Percentiles rank a stretch among this genome's conserved stretches.
Evolutionary conservation across 2,797 vertebrate species (phyloP).

Genomic region (Borostomias antarcticus): DNA sequence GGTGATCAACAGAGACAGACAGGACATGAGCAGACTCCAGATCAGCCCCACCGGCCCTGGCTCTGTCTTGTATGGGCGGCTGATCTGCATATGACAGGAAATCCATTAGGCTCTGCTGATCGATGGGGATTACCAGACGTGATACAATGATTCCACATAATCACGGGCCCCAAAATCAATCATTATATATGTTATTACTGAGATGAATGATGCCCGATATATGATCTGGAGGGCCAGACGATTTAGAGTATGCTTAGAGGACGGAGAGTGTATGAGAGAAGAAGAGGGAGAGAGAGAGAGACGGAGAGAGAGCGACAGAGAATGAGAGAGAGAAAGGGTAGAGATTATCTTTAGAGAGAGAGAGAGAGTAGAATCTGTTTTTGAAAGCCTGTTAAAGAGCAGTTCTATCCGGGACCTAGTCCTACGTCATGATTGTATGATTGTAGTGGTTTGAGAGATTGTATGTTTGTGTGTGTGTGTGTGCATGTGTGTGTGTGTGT

Average conservation of each 20-base stretch:
- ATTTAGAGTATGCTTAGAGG: not conserved
- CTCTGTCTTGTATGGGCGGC: constrained; percentile 31
- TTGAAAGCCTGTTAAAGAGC: not conserved
- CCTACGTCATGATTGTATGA: not conserved
- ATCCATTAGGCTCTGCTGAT: constrained; percentile 43
- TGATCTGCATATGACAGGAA: constrained; percentile 46
- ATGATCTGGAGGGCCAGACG: constrained; percentile 27
- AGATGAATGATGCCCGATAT: constrained; percentile 16
- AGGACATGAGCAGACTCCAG: constrained; percentile 39
- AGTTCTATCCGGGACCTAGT: not conserved
- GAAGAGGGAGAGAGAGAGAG: not conserved
- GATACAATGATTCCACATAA: constrained; percentile 40
- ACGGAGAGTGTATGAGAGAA: not conserved
- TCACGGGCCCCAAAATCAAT: constrained; percentile 45
- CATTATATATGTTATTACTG: constrained; percentile 42
- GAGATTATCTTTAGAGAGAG: not conserved
- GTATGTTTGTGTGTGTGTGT: constrained; percentile 2
- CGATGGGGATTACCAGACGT: constrained; percentile 52
- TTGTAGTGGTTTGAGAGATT: not conserved
- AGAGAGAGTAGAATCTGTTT: not conserved
- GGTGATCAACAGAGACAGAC: constrained; percentile 61
- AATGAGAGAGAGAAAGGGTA: not conserved
- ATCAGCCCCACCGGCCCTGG: constrained; percentile 28
- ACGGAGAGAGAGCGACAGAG: not conserved
- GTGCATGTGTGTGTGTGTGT: not conserved